Evolutionary conservation across 2,888 invertebrate species (phyloP).

Genomic region (Myathropa florea): DNA sequence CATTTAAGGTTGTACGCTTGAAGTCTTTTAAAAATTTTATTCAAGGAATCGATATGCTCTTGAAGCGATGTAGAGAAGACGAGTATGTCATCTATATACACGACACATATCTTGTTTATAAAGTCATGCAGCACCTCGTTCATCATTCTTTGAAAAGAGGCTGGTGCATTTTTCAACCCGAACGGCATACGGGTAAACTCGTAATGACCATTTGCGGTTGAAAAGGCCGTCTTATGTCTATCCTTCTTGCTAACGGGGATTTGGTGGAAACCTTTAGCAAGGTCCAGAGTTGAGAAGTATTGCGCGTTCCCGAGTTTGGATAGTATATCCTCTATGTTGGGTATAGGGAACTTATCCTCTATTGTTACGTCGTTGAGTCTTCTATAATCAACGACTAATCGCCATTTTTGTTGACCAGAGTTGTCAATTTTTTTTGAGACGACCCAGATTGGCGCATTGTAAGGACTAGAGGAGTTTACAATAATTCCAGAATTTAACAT

Average conservation of each 20-base stretch:
- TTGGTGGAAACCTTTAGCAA: slow-evolving; percentile 42
- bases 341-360: slow-evolving; percentile 24
- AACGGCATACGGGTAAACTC: slow-evolving; percentile 32
- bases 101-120: slow-evolving; percentile 28
- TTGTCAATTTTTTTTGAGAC: too few relatives aligned
- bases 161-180: too few relatives aligned
- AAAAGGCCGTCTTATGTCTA: slow-evolving; percentile 31
- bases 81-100: slow-evolving; percentile 24
- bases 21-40: slow-evolving; percentile 22
- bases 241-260: slow-evolving; percentile 14
- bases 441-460: background rate
- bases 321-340: slow-evolving; percentile 30
- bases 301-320: slow-evolving; percentile 26
- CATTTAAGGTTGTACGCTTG: slow-evolving; percentile 17
- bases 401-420: slow-evolving; percentile 25
- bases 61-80: slow-evolving; percentile 28
- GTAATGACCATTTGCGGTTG: slow-evolving; percentile 29
- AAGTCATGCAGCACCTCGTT: background rate
- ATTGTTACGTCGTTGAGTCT: slow-evolving; percentile 4
- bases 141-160: background rate
- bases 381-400: background rate
- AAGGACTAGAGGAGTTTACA: too few relatives aligned
- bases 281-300: slow-evolving; percentile 9
- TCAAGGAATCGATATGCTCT: slow-evolving; percentile 18
- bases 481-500: slow-evolving; percentile 19